Evolutionary conservation across 2,113 vertebrate genomes (phyloP).

Genomic region (Zootoca vivipara): DNA sequence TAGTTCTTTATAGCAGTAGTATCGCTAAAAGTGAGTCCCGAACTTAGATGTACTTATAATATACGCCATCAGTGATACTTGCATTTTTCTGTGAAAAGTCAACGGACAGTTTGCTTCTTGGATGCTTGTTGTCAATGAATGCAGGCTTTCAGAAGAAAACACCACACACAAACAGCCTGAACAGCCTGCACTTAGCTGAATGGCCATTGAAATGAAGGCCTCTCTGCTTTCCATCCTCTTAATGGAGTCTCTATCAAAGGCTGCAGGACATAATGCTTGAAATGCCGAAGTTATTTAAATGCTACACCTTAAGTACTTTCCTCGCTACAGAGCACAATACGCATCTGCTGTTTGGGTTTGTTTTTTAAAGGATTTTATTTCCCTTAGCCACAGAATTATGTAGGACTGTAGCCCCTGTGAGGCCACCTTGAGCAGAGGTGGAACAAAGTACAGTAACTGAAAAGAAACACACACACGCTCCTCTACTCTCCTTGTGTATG

Average conservation of each 20-base stretch:
- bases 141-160: conserved; percentile 19
- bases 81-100: not conserved
- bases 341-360: not conserved
- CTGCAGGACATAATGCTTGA: not conserved
- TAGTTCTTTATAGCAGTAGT: not conserved
- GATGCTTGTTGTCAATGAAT: not conserved
- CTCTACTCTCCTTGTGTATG: not conserved
- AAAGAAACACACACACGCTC: not conserved
- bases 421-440: not conserved
- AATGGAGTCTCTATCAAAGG: conserved; percentile 6
- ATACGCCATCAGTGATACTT: rapidly evolving
- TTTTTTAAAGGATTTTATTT: not conserved
- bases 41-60: not conserved
- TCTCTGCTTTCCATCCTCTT: not conserved
- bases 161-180: conserved; percentile 1
- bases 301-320: not conserved
- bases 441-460: not conserved
- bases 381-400: too few relatives aligned
- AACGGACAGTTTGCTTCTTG: not conserved
- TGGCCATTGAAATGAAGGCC: rapidly evolving
- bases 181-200: conserved; percentile 4
- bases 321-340: not conserved
- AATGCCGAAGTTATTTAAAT: not conserved
- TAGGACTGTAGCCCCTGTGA: not conserved
- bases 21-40: not conserved